A percentile compares a stretch with the other conserved stretches of the same genome.
These are phyloP conservation scores for Heliconius congener DNA, from an alignment of 1,140 invertebrate species.

Conservation along the genomic window DNA sequence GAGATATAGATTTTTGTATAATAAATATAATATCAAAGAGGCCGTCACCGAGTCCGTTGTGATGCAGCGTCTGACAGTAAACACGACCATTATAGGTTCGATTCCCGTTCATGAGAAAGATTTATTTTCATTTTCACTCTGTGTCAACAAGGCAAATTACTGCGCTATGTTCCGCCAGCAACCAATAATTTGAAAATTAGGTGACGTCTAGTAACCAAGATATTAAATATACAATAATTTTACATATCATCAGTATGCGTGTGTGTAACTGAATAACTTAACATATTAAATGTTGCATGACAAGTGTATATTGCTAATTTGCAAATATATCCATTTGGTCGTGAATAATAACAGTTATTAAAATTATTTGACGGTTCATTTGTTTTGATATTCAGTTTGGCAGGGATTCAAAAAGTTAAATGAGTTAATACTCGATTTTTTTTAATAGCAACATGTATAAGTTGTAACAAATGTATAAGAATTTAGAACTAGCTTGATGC, in stretches of 20 bases:
- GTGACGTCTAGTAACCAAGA: background rate
- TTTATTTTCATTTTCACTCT: too few species aligned
- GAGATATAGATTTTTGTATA: too few species aligned
- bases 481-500: too few species aligned
- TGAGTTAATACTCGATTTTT: background rate
- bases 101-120: too few species aligned
- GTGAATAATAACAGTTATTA: constrained; percentile 13
- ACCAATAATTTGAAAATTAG: too few species aligned
- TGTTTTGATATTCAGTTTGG: background rate
- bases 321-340: constrained; percentile 18
- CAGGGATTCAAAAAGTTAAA: background rate
- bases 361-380: background rate
- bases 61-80: too few species aligned
- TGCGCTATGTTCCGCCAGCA: too few species aligned
- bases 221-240: constrained; percentile 7
- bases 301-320: constrained; percentile 18
- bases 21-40: too few species aligned
- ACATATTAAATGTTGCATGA: constrained; percentile 14
- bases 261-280: constrained; percentile 17
- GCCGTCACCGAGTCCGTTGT: too few species aligned
- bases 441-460: background rate
- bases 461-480: too few species aligned
- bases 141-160: too few species aligned
- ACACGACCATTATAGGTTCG: too few species aligned
- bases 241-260: constrained; percentile 1